A percentile compares a stretch with the other conserved stretches of the same genome.
These are phyloP conservation scores for Brachionus calyciflorus DNA, from an alignment of 1,140 invertebrate genomes.

Conservation along the genomic window DNA sequence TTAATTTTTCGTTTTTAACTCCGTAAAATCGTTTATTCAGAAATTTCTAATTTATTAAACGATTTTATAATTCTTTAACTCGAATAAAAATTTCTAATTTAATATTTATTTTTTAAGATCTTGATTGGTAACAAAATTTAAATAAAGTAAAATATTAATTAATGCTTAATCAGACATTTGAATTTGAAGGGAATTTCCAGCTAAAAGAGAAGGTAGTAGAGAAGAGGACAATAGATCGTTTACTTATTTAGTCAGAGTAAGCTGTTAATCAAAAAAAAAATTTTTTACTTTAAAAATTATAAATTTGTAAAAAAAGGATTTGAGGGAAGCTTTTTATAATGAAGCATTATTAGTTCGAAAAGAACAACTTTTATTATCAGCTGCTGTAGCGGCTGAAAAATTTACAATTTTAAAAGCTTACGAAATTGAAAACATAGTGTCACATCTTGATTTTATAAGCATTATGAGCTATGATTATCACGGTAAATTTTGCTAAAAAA, in stretches of 20 bases:
- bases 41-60: not conserved
- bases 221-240: constrained; percentile 50
- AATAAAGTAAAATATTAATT: not conserved
- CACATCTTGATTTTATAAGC: constrained; percentile 88
- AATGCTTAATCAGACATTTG: not conserved
- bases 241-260: constrained; percentile 35
- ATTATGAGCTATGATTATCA: constrained; percentile 69
- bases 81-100: not conserved
- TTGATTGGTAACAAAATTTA: constrained; percentile 27
- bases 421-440: constrained; percentile 70
- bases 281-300: not conserved
- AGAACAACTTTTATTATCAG: constrained; percentile 49
- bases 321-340: constrained; percentile 47
- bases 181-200: constrained; percentile 69
- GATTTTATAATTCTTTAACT: no score
- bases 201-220: constrained; percentile 48
- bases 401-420: constrained; percentile 64
- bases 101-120: constrained; percentile 3
- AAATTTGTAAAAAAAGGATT: not conserved
- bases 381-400: constrained; percentile 50
- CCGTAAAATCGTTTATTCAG: not conserved
- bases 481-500: not conserved
- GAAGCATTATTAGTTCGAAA: constrained; percentile 48
- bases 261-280: not conserved
- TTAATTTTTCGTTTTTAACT: not conserved